phyloP scores from a whole-genome alignment of 2,888 invertebrate species.

The Orthosia cruda region DNA sequence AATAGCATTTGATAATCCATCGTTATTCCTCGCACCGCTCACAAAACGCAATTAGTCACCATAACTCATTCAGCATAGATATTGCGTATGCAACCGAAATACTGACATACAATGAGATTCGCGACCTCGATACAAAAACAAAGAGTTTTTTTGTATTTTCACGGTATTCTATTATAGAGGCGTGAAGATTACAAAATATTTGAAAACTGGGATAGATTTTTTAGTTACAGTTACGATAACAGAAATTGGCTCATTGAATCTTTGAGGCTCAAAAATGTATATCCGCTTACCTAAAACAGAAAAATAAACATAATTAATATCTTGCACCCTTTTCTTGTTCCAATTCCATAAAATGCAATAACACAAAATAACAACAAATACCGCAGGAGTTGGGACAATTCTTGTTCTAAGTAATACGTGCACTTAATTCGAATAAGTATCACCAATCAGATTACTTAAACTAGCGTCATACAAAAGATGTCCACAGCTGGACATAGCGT shows the following conservation, averaged over 20 bases:
- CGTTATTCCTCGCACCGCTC: constrained; percentile 2
- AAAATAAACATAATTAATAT: background rate
- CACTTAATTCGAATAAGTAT: too few species aligned
- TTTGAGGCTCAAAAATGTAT: background rate
- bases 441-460: too few species aligned
- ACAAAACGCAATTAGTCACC: constrained; percentile 43
- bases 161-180: background rate
- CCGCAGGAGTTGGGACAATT: too few species aligned
- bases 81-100: constrained; percentile 38
- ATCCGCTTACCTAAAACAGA: constrained; percentile 34
- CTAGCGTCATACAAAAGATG: too few species aligned
- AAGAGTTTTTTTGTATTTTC: background rate
- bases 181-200: constrained; percentile 6
- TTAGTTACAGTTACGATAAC: background rate
- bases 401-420: too few species aligned
- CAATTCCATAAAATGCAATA: too few species aligned
- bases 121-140: constrained; percentile 12
- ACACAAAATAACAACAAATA: too few species aligned
- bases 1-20: constrained; percentile 25
- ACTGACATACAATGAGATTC: constrained; percentile 41
- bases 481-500: too few species aligned
- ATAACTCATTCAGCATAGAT: constrained; percentile 42
- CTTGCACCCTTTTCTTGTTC: too few species aligned
- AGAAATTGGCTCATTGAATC: constrained; percentile 8
- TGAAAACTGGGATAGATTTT: background rate